These are phyloP conservation scores for Synergus gifuensis DNA, from an alignment of 2,888 invertebrate species.

Conservation along the genomic window DNA sequence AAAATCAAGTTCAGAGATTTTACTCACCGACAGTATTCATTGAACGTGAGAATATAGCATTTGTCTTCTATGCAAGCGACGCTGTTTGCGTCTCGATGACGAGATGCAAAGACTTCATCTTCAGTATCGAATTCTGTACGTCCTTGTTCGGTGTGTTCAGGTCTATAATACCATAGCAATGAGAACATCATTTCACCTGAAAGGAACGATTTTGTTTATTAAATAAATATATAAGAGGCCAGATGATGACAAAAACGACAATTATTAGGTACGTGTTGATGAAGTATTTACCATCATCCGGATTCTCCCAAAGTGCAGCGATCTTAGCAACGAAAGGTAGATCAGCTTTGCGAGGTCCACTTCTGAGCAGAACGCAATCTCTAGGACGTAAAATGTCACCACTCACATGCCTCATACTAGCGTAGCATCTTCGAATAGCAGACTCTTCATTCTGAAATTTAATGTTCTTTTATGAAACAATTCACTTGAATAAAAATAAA, in stretches of 20 bases:
- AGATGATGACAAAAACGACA: not conserved
- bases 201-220: not conserved
- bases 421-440: slow-evolving; percentile 90
- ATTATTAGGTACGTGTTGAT: no score
- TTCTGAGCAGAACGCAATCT: slow-evolving; percentile 95
- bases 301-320: slow-evolving; percentile 96
- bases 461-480: not conserved
- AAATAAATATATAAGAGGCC: not conserved
- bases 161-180: slow-evolving; percentile 97
- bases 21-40: slow-evolving; percentile 96
- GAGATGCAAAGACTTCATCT: slow-evolving; percentile 97
- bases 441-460: slow-evolving; percentile 85
- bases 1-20: not conserved
- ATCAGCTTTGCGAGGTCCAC: slow-evolving; percentile 89
- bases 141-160: slow-evolving; percentile 97
- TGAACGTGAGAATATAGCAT: slow-evolving; percentile 96
- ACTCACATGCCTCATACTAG: slow-evolving; percentile 91
- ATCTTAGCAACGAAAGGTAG: slow-evolving; percentile 97
- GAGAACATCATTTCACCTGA: slow-evolving; percentile 98
- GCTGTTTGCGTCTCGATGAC: slow-evolving; percentile 96
- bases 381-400: slow-evolving; percentile 92
- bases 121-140: slow-evolving; percentile 88
- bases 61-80: slow-evolving; percentile 99
- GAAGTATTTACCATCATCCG: slow-evolving; percentile 87
- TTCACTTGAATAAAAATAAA: not conserved